phyloP scores from a whole-genome alignment of 2,888 invertebrate genomes.

The Chrysolina americana region DNA sequence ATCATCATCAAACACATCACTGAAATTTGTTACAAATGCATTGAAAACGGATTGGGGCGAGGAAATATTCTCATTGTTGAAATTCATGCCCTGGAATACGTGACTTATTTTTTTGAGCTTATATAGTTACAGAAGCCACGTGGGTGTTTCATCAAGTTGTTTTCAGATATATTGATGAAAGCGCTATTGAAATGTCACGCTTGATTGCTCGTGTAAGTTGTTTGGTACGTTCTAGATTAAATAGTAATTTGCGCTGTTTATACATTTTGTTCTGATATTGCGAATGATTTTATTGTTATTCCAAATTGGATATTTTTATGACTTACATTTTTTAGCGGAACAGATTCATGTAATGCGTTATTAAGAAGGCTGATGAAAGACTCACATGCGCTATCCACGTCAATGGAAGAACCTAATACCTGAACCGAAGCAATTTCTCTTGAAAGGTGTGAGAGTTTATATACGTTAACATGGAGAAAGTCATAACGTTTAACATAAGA shows the following conservation, averaged over 20 bases:
- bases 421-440: slow-evolving; percentile 7
- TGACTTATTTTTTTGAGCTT: neutral
- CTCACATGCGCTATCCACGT: slow-evolving; percentile 9
- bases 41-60: no score
- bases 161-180: neutral
- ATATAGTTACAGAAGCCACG: no score
- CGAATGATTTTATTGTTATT: slow-evolving; percentile 3
- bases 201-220: no score
- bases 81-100: slow-evolving; percentile 11
- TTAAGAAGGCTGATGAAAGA: slow-evolving; percentile 11
- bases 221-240: no score
- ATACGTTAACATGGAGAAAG: slow-evolving; percentile 4
- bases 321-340: slow-evolving; percentile 13
- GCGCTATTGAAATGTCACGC: slow-evolving; percentile 6
- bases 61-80: neutral
- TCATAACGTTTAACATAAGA: neutral
- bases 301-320: slow-evolving; percentile 11
- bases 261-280: slow-evolving; percentile 8
- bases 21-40: no score
- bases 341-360: slow-evolving; percentile 13
- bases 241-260: no score
- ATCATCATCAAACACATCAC: slow-evolving; percentile 8
- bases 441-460: neutral
- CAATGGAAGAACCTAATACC: neutral
- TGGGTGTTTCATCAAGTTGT: slow-evolving; percentile 1